phyloP scores from a whole-genome alignment of 2,888 invertebrate species.

The Sycophila texana region DNA sequence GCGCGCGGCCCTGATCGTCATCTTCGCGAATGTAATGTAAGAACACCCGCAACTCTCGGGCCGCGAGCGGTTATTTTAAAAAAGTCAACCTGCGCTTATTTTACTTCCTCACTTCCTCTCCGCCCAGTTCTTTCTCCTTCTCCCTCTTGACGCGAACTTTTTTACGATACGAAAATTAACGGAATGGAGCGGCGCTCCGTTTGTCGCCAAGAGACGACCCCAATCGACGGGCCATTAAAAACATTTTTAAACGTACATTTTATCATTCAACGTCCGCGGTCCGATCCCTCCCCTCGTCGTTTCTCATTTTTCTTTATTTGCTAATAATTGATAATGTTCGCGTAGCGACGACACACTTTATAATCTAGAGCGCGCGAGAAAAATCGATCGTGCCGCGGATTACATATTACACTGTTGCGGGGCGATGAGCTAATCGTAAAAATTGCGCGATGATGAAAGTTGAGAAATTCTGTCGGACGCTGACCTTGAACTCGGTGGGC shows the following conservation, averaged over 20 bases:
- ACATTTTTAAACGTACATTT: no score
- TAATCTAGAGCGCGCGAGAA: not conserved
- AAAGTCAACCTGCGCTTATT: constrained; percentile 28
- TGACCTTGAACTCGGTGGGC: constrained; percentile 66
- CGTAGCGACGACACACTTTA: no score
- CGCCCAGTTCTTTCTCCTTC: not conserved
- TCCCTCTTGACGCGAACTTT: not conserved
- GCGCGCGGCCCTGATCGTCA: constrained; percentile 65
- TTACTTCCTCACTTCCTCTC: not conserved
- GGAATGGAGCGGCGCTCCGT: not conserved
- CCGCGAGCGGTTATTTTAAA: constrained; percentile 60
- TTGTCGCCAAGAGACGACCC: not conserved
- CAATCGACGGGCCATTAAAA: not conserved
- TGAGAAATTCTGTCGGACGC: constrained; percentile 54
- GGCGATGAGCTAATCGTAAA: constrained; percentile 3
- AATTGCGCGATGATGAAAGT: constrained; percentile 19
- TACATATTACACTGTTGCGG: not conserved
- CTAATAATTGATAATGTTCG: no score
- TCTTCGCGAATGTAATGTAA: constrained; percentile 58
- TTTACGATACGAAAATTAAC: constrained; percentile 9
- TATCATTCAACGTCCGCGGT: no score
- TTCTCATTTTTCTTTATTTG: no score
- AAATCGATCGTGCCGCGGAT: not conserved
- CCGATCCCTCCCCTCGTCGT: no score
- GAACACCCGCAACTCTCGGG: constrained; percentile 65